These are phyloP conservation scores for Tenualosa ilisha DNA, from an alignment of 2,797 vertebrate genomes.

Conservation along the genomic window DNA sequence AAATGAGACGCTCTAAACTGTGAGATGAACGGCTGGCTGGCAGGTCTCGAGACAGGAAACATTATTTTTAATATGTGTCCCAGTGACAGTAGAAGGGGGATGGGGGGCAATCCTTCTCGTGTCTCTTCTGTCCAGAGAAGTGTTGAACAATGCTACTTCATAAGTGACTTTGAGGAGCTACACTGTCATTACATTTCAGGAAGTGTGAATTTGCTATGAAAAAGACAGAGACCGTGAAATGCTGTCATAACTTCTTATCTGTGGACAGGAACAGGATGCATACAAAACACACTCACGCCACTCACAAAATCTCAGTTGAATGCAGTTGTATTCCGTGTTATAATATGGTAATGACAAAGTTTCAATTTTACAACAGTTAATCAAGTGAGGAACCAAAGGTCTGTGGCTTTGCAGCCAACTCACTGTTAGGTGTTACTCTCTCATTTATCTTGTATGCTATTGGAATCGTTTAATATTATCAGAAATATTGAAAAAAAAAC, in stretches of 20 bases:
- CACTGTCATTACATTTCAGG: background rate
- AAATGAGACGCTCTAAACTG: background rate
- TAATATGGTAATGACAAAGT: background rate
- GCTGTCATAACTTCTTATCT: background rate
- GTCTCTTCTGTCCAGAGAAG: background rate
- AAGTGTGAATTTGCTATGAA: background rate
- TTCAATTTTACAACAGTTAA: background rate
- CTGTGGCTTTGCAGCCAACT: background rate
- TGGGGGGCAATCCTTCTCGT: no score
- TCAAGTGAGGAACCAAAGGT: background rate
- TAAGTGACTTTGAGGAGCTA: background rate
- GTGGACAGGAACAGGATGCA: background rate
- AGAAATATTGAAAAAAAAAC: background rate
- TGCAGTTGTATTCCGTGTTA: background rate
- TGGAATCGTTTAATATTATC: background rate
- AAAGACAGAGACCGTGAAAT: no score
- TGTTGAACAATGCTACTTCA: background rate
- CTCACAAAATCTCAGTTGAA: background rate
- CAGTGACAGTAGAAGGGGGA: background rate
- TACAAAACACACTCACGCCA: background rate
- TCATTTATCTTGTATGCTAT: background rate
- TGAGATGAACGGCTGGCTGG: conserved; percentile 5
- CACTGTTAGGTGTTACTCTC: background rate
- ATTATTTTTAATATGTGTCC: conserved; percentile 30
- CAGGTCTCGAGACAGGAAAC: background rate